Percentiles rank a stretch among this genome's conserved stretches.
Evolutionary conservation across 2,797 vertebrate genomes (phyloP).

Genomic region (Halcyon leucocephala): DNA sequence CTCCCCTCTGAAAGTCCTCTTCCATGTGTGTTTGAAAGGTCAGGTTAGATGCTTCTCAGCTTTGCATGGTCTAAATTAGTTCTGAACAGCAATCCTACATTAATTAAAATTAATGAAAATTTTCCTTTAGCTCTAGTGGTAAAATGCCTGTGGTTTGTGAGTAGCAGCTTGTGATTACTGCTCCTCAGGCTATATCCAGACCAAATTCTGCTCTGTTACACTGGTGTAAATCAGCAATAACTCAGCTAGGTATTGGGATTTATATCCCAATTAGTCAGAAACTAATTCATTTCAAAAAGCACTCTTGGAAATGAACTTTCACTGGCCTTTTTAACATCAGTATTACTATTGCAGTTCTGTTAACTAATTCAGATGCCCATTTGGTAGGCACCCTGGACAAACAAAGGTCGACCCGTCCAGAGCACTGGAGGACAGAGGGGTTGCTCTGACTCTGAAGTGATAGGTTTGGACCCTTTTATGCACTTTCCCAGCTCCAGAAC

Average conservation of each 20-base stretch:
- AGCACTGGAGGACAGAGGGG: neutral
- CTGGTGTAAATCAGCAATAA: neutral
- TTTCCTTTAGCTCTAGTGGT: neutral
- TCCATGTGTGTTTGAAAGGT: neutral
- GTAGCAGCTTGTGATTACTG: slow-evolving; percentile 16
- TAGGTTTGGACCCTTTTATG: neutral
- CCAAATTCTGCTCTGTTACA: neutral
- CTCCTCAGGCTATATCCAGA: neutral
- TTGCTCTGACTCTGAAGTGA: neutral
- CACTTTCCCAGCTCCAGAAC: neutral
- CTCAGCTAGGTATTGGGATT: neutral
- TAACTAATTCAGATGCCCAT: neutral
- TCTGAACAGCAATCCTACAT: neutral
- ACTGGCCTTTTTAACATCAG: neutral
- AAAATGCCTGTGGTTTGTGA: slow-evolving; percentile 6
- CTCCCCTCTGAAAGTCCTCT: neutral
- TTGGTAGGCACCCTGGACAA: neutral
- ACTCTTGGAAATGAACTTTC: neutral
- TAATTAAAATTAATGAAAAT: neutral
- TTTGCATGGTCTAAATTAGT: neutral
- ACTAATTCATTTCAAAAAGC: neutral
- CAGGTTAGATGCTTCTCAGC: neutral
- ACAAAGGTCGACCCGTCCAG: neutral
- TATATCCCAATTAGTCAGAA: neutral
- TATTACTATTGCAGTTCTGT: neutral